Percentiles rank a stretch among this genome's conserved stretches.
These are phyloP conservation scores for Trinectes maculatus DNA, from an alignment of 2,113 vertebrate species.

Conservation along the genomic window DNA sequence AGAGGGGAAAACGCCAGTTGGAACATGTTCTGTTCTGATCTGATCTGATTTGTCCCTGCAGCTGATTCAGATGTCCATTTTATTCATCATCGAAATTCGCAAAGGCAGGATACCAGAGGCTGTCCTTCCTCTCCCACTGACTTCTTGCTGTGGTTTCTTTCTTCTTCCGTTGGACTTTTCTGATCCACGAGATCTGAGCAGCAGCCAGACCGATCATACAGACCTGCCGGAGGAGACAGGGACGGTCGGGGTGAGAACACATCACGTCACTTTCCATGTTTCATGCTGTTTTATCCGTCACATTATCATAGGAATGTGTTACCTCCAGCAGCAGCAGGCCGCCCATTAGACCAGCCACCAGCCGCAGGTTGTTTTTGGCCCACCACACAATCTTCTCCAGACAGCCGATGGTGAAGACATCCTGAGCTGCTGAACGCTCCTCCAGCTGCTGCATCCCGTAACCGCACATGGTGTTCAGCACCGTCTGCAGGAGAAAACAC, in stretches of 20 bases:
- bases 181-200: slow-evolving; percentile 64
- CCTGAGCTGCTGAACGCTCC: background rate
- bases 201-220: slow-evolving; percentile 63
- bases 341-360: slow-evolving; percentile 54
- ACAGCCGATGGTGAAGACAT: slow-evolving; percentile 64
- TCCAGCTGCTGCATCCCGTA: slow-evolving; percentile 60
- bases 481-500: slow-evolving; percentile 41
- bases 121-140: slow-evolving; percentile 37
- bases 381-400: slow-evolving; percentile 63
- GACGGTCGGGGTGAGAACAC: too few species aligned
- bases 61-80: background rate
- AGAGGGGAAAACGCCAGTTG: too few species aligned
- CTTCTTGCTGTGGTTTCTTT: background rate
- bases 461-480: slow-evolving; percentile 79
- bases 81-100: slow-evolving; percentile 46
- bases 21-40: too few species aligned
- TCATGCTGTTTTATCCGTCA: too few species aligned
- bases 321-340: slow-evolving; percentile 74
- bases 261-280: too few species aligned
- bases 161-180: slow-evolving; percentile 10
- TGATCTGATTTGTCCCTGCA: background rate
- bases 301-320: too few species aligned
- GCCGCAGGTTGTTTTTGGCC: slow-evolving; percentile 63
- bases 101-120: slow-evolving; percentile 61
- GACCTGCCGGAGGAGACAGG: slow-evolving; percentile 41